Percentiles rank a stretch among this genome's conserved stretches.
Evolutionary conservation across 2,888 invertebrate genomes (phyloP).

Genomic region (Andrena marginata): DNA sequence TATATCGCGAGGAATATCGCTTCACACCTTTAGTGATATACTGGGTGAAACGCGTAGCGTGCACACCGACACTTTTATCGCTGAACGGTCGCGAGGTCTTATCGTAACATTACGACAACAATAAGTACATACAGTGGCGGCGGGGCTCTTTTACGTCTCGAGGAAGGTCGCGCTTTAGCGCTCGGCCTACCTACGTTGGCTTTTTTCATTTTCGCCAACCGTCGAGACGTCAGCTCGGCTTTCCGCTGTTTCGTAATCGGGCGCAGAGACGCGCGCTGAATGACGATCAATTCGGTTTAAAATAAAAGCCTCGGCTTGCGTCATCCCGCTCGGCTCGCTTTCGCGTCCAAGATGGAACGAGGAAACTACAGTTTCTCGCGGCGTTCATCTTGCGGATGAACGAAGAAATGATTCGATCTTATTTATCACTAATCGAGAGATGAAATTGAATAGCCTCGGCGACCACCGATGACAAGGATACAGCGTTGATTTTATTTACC

Average conservation of each 20-base stretch:
- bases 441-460: background rate
- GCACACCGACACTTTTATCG: slow-evolving; percentile 62
- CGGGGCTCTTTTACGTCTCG: slow-evolving; percentile 5
- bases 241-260: slow-evolving; percentile 19
- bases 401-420: background rate
- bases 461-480: background rate
- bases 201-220: slow-evolving; percentile 1
- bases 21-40: slow-evolving; percentile 6
- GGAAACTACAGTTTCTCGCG: background rate
- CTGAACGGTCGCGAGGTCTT: slow-evolving; percentile 60
- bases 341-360: background rate
- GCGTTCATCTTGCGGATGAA: background rate
- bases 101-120: slow-evolving; percentile 65
- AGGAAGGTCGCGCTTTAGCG: background rate
- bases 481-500: background rate
- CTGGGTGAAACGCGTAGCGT: slow-evolving; percentile 15
- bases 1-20: slow-evolving; percentile 23
- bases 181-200: background rate
- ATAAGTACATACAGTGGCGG: slow-evolving; percentile 36
- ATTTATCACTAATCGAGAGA: too few species aligned
- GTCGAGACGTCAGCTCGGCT: background rate
- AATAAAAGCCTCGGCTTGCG: slow-evolving; percentile 14
- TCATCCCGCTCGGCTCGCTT: background rate
- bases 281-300: slow-evolving; percentile 4
- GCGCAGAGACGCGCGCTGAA: slow-evolving; percentile 14